A percentile compares a stretch with the other conserved stretches of the same genome.
Evolutionary conservation across 2,113 vertebrate genomes (phyloP).

Genomic region (Hippotragus niger): DNA sequence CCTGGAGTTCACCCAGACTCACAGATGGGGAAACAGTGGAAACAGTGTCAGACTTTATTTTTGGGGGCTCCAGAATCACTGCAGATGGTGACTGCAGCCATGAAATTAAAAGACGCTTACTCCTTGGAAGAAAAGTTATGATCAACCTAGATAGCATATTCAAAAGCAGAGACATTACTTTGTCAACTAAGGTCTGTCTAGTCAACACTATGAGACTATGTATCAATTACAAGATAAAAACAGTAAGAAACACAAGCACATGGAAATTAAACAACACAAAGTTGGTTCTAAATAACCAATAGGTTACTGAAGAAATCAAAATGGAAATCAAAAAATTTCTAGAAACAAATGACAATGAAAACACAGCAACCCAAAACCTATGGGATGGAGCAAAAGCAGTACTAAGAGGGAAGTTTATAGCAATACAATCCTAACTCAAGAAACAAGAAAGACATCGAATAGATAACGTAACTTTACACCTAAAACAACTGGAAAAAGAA

Average conservation of each 20-base stretch:
- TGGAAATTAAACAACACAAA: background rate
- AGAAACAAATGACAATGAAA: background rate
- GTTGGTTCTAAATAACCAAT: background rate
- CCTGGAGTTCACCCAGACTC: too few relatives aligned
- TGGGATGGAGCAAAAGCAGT: background rate
- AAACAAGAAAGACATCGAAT: background rate
- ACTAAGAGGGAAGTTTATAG: background rate
- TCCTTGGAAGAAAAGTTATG: too few relatives aligned
- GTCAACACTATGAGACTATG: background rate
- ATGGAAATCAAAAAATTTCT: background rate
- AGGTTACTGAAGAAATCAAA: background rate
- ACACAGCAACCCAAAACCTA: background rate
- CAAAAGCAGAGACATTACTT: too few relatives aligned
- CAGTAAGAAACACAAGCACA: background rate
- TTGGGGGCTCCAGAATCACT: too few relatives aligned
- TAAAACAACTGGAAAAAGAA: background rate
- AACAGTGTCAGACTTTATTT: too few relatives aligned
- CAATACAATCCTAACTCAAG: background rate
- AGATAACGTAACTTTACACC: background rate
- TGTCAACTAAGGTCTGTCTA: too few relatives aligned
- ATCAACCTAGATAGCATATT: too few relatives aligned
- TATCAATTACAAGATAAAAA: background rate
- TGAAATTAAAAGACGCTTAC: too few relatives aligned
- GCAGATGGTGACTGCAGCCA: too few relatives aligned
- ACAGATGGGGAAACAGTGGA: too few relatives aligned